Base-by-base conservation (phyloP, 2,888 invertebrate genomes). In the Prionchulus punctatus region DNA sequence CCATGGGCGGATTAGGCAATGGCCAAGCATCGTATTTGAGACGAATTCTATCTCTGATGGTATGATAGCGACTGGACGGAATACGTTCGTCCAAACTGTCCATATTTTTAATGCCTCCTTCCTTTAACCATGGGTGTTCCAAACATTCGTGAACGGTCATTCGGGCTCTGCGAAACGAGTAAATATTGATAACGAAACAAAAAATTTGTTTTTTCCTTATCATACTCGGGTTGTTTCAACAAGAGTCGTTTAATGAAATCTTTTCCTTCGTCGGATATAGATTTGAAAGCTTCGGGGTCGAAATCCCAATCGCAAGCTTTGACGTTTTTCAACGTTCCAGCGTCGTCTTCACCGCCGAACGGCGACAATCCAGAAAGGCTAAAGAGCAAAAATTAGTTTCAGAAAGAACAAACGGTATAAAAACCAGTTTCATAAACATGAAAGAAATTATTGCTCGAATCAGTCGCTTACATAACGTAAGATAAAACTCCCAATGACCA, bases 281-380 rank as follows among this genome's bases (percentile, higher is more conserved):
- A 82, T 27, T 81, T 78, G 79, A 99, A 99, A 7, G 90, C 84
- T 67, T 92, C 90, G 70, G 85, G 84, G 71, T 98, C 96, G 76
- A 99, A 96, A 79, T 91, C 90, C 96, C 96, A 96, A 75, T 96
- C 92, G 73, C 96, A 94, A 12, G 87, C 86, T 73, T 91, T 91
- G 18, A 99, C 96, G 72, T 98, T 96, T 77, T 91, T 91, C 62
- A 98, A 75, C 0, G 98, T 98, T 66, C 96, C 94, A 56, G 94
- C 85, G 75, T 99, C 96, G 71, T 90, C 92, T 74, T 94, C 92
- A 47, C 98, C 98, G 59, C 94, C 92, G 75, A 99, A 99, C 64
- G 98, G 98, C 55, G 98, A 98, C 52, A 99, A 77, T 53, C 98
- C 98, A 67, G 92, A 92, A 62, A 99, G 77, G 52, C 89, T 90